phyloP scores from a whole-genome alignment of 2,797 vertebrate genomes.

The Acrossocheilus fasciatus region DNA sequence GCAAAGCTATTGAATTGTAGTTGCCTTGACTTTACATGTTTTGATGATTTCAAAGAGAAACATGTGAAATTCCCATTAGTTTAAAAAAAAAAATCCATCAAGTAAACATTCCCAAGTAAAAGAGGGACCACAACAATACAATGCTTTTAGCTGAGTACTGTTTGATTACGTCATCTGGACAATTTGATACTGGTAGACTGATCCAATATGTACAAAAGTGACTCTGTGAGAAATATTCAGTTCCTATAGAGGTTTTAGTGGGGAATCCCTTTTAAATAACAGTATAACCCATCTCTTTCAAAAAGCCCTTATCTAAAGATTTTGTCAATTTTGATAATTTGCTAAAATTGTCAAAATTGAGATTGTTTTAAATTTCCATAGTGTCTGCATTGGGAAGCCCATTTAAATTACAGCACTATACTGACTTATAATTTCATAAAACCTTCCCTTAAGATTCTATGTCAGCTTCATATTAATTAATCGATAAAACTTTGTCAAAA shows the following conservation, averaged over 20 bases:
- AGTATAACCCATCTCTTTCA: neutral
- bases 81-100: neutral
- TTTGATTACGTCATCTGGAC: conserved; percentile 15
- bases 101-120: conserved; percentile 6
- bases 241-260: neutral
- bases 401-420: neutral
- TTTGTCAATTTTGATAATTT: neutral
- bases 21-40: neutral
- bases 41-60: neutral
- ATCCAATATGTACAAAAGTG: neutral
- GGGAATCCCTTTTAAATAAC: conserved; percentile 10
- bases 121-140: neutral
- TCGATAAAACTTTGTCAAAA: neutral
- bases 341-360: neutral
- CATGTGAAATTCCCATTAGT: neutral
- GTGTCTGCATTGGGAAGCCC: neutral
- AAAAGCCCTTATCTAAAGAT: neutral
- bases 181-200: neutral
- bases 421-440: neutral
- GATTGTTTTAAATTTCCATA: neutral
- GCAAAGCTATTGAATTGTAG: neutral
- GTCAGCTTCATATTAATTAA: too few species aligned
- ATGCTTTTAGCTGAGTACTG: neutral
- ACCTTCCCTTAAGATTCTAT: neutral
- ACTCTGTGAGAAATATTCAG: neutral